Conservation (phyloP, 2,888 invertebrate species). For the Seira ritae region DNA sequence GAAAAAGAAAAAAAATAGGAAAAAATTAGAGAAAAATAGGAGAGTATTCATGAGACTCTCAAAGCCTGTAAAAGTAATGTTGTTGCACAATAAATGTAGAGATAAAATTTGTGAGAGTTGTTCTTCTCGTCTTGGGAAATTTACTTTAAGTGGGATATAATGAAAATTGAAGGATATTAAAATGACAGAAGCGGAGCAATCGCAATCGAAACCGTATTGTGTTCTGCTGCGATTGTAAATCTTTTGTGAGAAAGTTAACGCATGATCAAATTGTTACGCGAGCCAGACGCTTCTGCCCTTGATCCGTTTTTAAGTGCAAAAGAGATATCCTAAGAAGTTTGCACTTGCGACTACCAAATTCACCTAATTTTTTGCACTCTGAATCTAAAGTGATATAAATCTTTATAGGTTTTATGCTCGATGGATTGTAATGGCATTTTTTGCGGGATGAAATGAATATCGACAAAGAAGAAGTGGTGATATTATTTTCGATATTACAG, state of each 20-base stretch:
- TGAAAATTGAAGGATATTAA: slow-evolving; percentile 48
- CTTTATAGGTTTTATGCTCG: too few species aligned
- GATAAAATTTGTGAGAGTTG: neutral
- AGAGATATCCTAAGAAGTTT: neutral
- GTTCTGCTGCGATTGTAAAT: slow-evolving; percentile 43
- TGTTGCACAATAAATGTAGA: neutral
- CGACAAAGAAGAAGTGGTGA: too few species aligned
- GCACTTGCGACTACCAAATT: neutral
- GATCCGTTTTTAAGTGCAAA: slow-evolving; percentile 59
- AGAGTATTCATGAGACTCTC: neutral
- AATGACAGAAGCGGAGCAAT: slow-evolving; percentile 62
- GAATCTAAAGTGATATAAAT: neutral
- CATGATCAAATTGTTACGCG: slow-evolving; percentile 58
- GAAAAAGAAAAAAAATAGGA: slow-evolving; percentile 4
- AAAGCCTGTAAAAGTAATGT: neutral
- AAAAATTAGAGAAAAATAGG: slow-evolving; percentile 1
- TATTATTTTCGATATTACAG: neutral
- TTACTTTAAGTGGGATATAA: slow-evolving; percentile 2
- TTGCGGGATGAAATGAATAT: too few species aligned
- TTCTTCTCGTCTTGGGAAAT: slow-evolving; percentile 1
- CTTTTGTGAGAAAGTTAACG: slow-evolving; percentile 51
- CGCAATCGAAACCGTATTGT: slow-evolving; percentile 60
- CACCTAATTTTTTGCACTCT: slow-evolving; percentile 8
- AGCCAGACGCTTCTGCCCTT: slow-evolving; percentile 62
- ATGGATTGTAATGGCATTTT: too few species aligned